Percentiles rank a stretch among this genome's conserved stretches.
phyloP scores from a whole-genome alignment of 2,888 invertebrate species.

The Ormyrus pomaceus region DNA sequence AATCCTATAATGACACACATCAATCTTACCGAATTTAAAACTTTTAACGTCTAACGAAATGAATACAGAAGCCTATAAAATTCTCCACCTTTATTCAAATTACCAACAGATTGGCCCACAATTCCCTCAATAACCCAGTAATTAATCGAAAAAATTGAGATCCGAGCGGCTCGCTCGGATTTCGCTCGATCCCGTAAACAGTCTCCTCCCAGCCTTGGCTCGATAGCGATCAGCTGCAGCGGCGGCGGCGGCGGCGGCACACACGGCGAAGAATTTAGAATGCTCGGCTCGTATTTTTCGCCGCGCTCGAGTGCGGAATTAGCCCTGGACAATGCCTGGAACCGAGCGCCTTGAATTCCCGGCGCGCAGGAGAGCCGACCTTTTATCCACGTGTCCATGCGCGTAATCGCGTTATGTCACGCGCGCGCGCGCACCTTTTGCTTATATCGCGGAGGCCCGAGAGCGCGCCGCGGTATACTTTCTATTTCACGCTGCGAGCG shows the following conservation, averaged over 20 bases:
- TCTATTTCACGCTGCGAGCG: constrained; percentile 51
- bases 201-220: background rate
- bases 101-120: no score
- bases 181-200: background rate
- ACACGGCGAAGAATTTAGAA: background rate
- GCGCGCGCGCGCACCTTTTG: background rate
- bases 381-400: constrained; percentile 39
- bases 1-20: no score
- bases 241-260: background rate
- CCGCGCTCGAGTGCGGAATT: no score
- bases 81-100: no score
- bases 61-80: no score
- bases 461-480: constrained; percentile 30
- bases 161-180: background rate
- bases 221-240: background rate
- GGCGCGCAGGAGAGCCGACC: constrained; percentile 8
- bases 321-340: background rate
- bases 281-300: background rate
- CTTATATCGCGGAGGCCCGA: background rate
- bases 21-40: no score
- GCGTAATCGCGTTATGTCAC: constrained; percentile 54
- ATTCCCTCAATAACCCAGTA: no score
- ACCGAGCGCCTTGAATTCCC: constrained; percentile 2
- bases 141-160: no score
- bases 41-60: no score